These are phyloP conservation scores for Eupristina koningsbergeri DNA, from an alignment of 1,140 invertebrate genomes.

Conservation along the genomic window DNA sequence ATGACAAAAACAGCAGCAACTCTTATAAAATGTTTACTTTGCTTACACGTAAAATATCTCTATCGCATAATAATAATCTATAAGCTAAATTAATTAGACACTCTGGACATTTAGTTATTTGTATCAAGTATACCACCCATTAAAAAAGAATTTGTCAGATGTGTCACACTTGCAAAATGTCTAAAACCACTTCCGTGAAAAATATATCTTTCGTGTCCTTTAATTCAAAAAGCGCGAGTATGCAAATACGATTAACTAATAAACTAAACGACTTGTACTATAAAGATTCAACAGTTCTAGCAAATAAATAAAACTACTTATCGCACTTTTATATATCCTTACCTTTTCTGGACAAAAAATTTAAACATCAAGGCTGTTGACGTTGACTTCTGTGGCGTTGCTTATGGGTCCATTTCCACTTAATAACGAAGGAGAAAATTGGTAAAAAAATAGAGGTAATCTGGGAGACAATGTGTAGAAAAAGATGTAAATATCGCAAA, in stretches of 20 bases:
- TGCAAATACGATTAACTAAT: slow-evolving; percentile 50
- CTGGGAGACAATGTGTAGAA: slow-evolving; percentile 39
- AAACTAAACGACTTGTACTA: slow-evolving; percentile 50
- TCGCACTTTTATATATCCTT: slow-evolving; percentile 42
- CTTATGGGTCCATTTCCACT: neutral
- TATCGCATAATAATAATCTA: neutral
- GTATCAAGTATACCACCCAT: neutral
- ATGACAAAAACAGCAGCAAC: slow-evolving; percentile 34
- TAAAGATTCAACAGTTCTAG: slow-evolving; percentile 49
- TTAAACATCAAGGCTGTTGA: neutral
- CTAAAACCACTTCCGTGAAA: slow-evolving; percentile 50
- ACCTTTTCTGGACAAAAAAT: slow-evolving; percentile 23
- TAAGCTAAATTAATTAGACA: slow-evolving; percentile 7
- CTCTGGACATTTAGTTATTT: neutral
- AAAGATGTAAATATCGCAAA: slow-evolving; percentile 52
- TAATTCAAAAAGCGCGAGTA: slow-evolving; percentile 46
- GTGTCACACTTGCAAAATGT: slow-evolving; percentile 52
- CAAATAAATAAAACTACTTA: slow-evolving; percentile 45
- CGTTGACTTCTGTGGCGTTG: slow-evolving; percentile 7
- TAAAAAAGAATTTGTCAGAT: slow-evolving; percentile 9
- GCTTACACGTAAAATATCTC: neutral
- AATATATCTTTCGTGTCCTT: slow-evolving; percentile 46
- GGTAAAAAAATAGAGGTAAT: neutral
- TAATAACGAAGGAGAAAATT: slow-evolving; percentile 32
- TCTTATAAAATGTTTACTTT: slow-evolving; percentile 7